Base-by-base conservation (phyloP, 2,888 invertebrate genomes). In the Chrysodeixis includens region DNA sequence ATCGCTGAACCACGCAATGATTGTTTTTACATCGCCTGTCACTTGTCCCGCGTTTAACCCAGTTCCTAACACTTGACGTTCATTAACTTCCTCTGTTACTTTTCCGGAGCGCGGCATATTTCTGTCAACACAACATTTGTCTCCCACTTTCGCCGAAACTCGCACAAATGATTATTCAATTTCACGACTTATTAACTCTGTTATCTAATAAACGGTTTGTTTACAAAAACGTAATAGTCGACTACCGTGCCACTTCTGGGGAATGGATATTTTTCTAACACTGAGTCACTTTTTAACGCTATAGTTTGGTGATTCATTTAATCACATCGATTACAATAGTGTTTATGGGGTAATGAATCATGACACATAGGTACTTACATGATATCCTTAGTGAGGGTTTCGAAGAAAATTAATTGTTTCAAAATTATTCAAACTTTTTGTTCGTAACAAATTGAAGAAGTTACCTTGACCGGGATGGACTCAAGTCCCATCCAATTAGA, bases 91-190 rank as follows among this genome's bases (percentile, higher is more conserved):
- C 90, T 84, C 80, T 66, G 88, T 87, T 83, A 85, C 86, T 85
- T 84, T 86, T 84, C 83, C 83, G 82, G 87, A 86, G 81, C 86
- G 74, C 85, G 87, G 82, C 88, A 88, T 84, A 87, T 85, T 82
- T 89, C 82, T 88, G 88, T 90, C 89, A 81, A 49, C 83, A 83
- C 78, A 82, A 86, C 82, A 89, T 86, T 88, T 86, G 81, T 84
- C 75, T 78, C 81, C 69, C 76, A 77, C 76, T 83, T 86, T 87
- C 84, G 82, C 80, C 82, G 76, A 84, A 86, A 85, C 22, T 61
- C 40, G 40, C 79, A 83, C 82, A 81, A 86, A 82, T 74, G 85
- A 88, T 92, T 90, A 92, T 88, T 90, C 86, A 91, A 90, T 89
- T 90, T 88, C 81, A 80, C 79, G 70, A 78, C 75, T 83, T 83